These are phyloP conservation scores for Acridotheres tristis DNA, from an alignment of 2,797 vertebrate genomes.

Conservation along the genomic window DNA sequence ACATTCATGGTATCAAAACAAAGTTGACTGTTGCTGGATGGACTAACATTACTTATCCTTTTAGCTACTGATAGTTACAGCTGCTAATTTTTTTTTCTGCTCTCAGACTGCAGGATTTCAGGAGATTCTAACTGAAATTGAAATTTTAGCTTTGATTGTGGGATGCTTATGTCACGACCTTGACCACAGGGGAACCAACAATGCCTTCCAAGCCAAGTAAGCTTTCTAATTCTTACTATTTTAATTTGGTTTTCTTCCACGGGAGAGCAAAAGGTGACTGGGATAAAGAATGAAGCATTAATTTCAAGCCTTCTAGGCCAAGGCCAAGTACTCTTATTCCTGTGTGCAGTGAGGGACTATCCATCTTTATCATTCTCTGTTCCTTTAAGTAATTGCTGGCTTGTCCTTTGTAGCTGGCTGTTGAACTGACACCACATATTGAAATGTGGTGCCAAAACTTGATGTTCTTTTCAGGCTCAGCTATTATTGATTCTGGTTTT, in stretches of 20 bases:
- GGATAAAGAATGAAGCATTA: constrained; percentile 74
- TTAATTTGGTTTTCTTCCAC: constrained; percentile 74
- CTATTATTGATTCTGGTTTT: not conserved
- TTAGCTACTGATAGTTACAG: constrained; percentile 58
- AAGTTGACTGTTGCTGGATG: constrained; percentile 42
- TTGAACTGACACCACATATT: constrained; percentile 55
- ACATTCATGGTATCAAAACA: constrained; percentile 60
- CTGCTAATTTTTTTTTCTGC: constrained; percentile 62
- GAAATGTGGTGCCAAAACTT: constrained; percentile 5
- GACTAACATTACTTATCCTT: constrained; percentile 47
- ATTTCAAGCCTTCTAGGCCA: constrained; percentile 72
- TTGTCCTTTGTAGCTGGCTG: constrained; percentile 71
- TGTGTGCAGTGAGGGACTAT: constrained; percentile 57
- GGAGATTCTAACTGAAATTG: constrained; percentile 93
- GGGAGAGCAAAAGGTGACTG: constrained; percentile 73
- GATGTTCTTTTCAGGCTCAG: not conserved
- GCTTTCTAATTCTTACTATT: constrained; percentile 77
- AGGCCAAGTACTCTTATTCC: constrained; percentile 63
- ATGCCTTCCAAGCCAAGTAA: constrained; percentile 99
- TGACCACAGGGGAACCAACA: constrained; percentile 99
- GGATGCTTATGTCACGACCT: constrained; percentile 98
- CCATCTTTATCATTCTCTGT: constrained; percentile 76
- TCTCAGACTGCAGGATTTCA: constrained; percentile 95
- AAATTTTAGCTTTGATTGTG: constrained; percentile 96
- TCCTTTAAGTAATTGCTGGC: constrained; percentile 75